Evolutionary conservation across 2,888 invertebrate genomes (phyloP), one percentile per base, ranked within the genome.

Genomic region (Campaea margaritaria): DNA sequence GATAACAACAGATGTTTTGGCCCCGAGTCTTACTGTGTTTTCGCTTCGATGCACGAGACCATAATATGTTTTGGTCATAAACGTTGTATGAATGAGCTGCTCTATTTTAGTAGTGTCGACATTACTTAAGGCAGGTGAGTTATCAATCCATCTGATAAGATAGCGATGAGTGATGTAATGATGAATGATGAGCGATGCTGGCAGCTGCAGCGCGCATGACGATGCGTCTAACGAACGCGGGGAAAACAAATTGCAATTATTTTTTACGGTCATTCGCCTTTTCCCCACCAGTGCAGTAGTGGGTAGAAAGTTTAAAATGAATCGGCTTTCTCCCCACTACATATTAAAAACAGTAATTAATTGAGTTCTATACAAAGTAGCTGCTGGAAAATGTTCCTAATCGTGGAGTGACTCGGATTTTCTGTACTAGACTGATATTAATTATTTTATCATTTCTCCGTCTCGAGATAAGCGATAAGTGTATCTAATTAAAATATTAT

Each of bases 381-480:
- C 5, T 21, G 21, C 3, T 21, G 5, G 21, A 21, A 21, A 21
- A 21, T 21, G 21, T 21, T 5, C 5, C 5, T 21, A 21, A 21
- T 21, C 5, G 21, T 21, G 21, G 21, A 21, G 21, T 21, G 21
- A 3, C 21, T 21, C 21, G n/a, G n/a, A 21, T 21, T 21, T 21
- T 21, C 21, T 21, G 21, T 21, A 21, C 21, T 21, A 21, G 21
- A 5, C 21, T 34, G 11, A 34, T 48, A 48, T 13, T 21, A 21
- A 14, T 48, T 15, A 38, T 13, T 21, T 48, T 49, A 49, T 41
- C 39, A 44, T 44, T 38, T 28, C 42, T n/a, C 8, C 14, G 44
- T 44, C 54, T 46, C 31, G 49, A 67, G 45, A 45, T 51, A 58
- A 55, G 46, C 52, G 42, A 53, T 45, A 44, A 39, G 12, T 12